Percentiles rank a stretch among this genome's conserved stretches.
Conservation (phyloP, 2,797 vertebrate genomes). For the Nasua narica region DNA sequence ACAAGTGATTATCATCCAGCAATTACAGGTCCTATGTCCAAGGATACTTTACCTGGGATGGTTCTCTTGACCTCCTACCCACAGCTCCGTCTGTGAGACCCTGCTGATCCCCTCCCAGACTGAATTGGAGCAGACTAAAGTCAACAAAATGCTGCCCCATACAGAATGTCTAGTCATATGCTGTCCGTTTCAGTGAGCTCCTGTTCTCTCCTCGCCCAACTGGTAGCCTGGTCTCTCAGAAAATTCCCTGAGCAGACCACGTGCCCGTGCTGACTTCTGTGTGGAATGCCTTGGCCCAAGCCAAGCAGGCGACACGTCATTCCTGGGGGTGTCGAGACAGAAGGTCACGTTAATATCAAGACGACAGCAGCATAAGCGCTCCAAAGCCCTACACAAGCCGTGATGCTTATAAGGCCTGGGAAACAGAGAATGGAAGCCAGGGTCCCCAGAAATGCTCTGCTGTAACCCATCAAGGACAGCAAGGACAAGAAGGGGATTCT, state of each 20-base stretch:
- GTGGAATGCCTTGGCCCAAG: conserved; percentile 18
- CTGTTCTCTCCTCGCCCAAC: neutral
- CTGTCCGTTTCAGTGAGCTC: neutral
- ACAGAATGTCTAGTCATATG: neutral
- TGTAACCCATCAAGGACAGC: neutral
- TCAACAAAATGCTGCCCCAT: neutral
- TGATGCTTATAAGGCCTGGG: neutral
- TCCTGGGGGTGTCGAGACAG: neutral
- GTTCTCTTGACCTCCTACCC: neutral
- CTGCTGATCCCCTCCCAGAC: neutral
- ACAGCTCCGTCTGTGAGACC: neutral
- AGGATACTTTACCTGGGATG: neutral
- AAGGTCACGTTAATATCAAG: neutral
- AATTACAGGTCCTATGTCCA: neutral
- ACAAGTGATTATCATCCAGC: neutral
- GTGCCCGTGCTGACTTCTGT: neutral
- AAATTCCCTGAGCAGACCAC: neutral
- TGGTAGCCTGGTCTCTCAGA: conserved; percentile 2
- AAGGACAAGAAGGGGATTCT: neutral
- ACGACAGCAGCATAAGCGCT: neutral
- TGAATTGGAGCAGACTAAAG: neutral
- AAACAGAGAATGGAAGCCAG: neutral
- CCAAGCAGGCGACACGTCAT: conserved; percentile 12
- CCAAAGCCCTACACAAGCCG: neutral
- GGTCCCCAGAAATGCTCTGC: neutral